Conservation (phyloP, 2,888 invertebrate genomes). For the Villa cingulata region DNA sequence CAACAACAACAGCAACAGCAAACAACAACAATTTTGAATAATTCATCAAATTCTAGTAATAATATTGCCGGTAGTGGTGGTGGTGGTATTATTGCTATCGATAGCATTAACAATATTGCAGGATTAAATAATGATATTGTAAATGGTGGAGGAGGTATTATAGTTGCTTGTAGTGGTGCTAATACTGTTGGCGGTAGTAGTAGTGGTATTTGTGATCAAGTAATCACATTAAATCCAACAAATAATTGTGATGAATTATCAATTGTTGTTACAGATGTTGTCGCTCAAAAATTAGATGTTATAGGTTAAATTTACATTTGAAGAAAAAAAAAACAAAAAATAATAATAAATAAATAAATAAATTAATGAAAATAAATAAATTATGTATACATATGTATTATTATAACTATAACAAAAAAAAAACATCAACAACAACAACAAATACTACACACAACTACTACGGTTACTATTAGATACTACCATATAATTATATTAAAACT, state of each 20-base stretch:
- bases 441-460: too few relatives aligned
- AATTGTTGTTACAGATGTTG: constrained; percentile 34
- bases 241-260: constrained; percentile 15
- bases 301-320: constrained; percentile 25
- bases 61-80: background rate
- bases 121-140: too few relatives aligned
- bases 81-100: background rate
- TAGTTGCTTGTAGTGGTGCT: background rate
- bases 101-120: too few relatives aligned
- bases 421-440: too few relatives aligned
- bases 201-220: constrained; percentile 15
- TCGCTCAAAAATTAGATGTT: constrained; percentile 38
- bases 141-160: background rate
- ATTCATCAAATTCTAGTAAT: too few relatives aligned
- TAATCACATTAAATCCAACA: constrained; percentile 6
- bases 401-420: too few relatives aligned
- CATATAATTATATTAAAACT: too few relatives aligned
- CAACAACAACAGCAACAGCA: background rate
- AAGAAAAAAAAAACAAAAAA: constrained; percentile 12
- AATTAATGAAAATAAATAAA: too few relatives aligned
- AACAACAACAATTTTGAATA: background rate
- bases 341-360: constrained; percentile 4
- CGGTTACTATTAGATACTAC: too few relatives aligned
- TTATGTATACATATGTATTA: too few relatives aligned
- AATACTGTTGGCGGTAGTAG: constrained; percentile 12